Evolutionary conservation across 1,140 invertebrate species (phyloP), one percentile per base, ranked within the genome.

Genomic region (Musca vetustissima): DNA sequence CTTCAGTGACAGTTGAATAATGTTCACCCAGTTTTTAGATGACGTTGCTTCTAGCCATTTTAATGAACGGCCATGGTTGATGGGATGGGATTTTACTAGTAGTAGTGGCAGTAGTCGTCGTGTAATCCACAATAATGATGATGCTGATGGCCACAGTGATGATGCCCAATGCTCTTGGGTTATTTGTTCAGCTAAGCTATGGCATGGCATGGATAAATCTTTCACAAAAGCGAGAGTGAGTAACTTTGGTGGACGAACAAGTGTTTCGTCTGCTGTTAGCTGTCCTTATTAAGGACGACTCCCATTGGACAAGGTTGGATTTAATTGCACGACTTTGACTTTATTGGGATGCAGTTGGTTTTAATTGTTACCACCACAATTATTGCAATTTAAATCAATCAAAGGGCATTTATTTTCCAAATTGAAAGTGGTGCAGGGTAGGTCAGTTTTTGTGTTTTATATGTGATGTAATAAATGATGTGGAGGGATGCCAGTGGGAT

Each of bases 1-100:
- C 71, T 68, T 53, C 73, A 69, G 70, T 74, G 68, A 69, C 68
- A 69, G 68, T 43, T 64, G 48, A 65, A 49, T 49, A 49, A 65
- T 65, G 64, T 65, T 48, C 64, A 50, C 43, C 21, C 64, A 65
- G 64, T 49, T 65, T 65, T 61, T 61, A 65, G 64, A 49, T 48
- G 64, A 50, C 64, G 64, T 65, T 65, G 48, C 64, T 65, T 65
- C 48, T 65, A 50, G 64, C 13, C 57, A 43, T 61, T 61, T 61
- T 36, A 43, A 36, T 61, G 21, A 21, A 43, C 52, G 67, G 4
- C 47, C 55, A 68, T 13, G 25, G 22, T 21, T 19, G 28, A 13
- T 13, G 8, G 55, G 17, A 7, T 57, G 17, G 11, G 11, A 14
- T 9, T 57, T 28, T 11, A 57, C 28, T 28, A 28, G 28, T 28